Conservation (phyloP, 2,113 vertebrate species). For the Pelobates fuscus region DNA sequence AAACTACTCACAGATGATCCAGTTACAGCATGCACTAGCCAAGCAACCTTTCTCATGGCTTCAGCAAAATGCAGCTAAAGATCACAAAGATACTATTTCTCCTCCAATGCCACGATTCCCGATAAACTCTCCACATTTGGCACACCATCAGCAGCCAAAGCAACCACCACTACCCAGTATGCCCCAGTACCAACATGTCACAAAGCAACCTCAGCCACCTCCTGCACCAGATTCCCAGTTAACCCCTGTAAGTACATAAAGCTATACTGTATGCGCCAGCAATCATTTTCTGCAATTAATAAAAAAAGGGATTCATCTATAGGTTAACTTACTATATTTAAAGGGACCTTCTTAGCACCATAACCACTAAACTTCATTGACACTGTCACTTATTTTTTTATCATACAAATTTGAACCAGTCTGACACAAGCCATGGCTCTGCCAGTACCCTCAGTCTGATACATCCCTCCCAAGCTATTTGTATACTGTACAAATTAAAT, state of each 20-base stretch:
- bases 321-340: too few relatives aligned
- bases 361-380: too few relatives aligned
- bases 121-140: neutral
- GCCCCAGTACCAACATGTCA: slow-evolving; percentile 13
- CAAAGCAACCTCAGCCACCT: slow-evolving; percentile 30
- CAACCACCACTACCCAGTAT: neutral
- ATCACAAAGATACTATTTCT: neutral
- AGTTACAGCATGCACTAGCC: slow-evolving; percentile 23
- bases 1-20: slow-evolving; percentile 37
- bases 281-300: too few relatives aligned
- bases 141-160: neutral
- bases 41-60: slow-evolving; percentile 20
- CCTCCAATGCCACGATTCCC: neutral
- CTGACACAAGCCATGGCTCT: too few relatives aligned
- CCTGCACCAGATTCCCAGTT: slow-evolving; percentile 6
- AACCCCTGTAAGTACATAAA: slow-evolving; percentile 7
- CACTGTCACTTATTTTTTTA: too few relatives aligned
- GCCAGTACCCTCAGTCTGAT: too few relatives aligned
- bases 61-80: neutral
- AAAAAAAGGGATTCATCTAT: too few relatives aligned
- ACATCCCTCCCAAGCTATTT: too few relatives aligned
- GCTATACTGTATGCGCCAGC: neutral
- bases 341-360: too few relatives aligned
- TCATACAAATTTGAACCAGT: too few relatives aligned
- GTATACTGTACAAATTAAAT: too few relatives aligned